Evolutionary conservation across 2,113 vertebrate species (phyloP), one percentile per base, ranked within the genome.

Genomic region (Lathamus discolor): DNA sequence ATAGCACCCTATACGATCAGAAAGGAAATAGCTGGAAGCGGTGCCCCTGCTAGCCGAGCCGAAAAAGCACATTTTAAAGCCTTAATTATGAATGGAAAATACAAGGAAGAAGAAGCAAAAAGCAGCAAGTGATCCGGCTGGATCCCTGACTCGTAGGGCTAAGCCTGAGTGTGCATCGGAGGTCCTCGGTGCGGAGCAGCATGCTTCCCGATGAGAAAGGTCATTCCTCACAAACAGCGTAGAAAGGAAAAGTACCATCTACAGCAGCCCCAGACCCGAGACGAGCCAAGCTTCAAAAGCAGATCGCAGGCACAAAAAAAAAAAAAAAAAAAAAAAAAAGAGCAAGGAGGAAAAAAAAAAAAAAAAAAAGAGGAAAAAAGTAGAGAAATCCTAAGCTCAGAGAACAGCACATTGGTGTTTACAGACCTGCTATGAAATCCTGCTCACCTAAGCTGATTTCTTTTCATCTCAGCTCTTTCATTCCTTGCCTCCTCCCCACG

Each of bases 341-440:
- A 33, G 8, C 55, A 33, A 59, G 33, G 33, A 59, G 57, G 39
- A 39, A 39, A 23, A 25, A 17, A 33, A 11, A 37, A 14, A 25
- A 22, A 15, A 63, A 37, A 13, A 6, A 11, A 7, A 4, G 23
- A 24, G 2, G 6, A 7, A 23, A n/a, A 39, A 54, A 22, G 28
- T 0, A 79, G 5, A 92, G 3, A 57, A 91, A 82, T 43, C 63
- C 77, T 64, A 86, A 96, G 84, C 90, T 96, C 90, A 96, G 92
- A 97, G 92, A 97, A 93, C 80, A 97, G 87, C 86, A 97, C 82
- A 86, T 94, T 93, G 91, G 96, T 98, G 97, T 97, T 98, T 98
- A 98, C 97, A 97, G 94, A 98, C 89, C 95, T 96, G 92, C 96
- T 96, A 72, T 29, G 90, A 92, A 95, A 91, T 77, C 85, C 72